These are phyloP conservation scores for Anastrepha obliqua DNA, from an alignment of 1,140 invertebrate genomes.

Conservation along the genomic window DNA sequence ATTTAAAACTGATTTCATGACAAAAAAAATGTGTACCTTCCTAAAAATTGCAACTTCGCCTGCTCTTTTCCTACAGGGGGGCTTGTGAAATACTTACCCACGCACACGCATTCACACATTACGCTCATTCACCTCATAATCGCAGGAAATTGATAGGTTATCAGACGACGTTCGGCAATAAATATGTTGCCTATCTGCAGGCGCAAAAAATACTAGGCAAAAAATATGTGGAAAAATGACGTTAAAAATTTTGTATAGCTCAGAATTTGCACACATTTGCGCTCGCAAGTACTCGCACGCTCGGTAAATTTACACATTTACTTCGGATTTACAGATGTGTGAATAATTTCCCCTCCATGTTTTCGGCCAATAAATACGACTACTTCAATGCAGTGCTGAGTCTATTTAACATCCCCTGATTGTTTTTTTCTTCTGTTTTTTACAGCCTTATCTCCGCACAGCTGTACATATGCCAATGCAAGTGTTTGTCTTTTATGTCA, in stretches of 20 bases:
- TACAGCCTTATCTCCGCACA: neutral
- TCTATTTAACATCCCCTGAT: neutral
- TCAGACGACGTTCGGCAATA: constrained; percentile 33
- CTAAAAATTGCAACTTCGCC: too few relatives aligned
- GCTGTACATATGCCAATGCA: neutral
- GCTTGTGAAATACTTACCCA: too few relatives aligned
- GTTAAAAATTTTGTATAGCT: neutral
- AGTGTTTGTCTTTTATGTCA: neutral
- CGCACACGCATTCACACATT: too few relatives aligned
- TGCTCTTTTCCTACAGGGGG: too few relatives aligned
- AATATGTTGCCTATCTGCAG: constrained; percentile 45
- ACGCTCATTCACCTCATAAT: neutral
- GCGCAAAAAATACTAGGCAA: neutral
- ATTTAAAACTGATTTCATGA: too few relatives aligned
- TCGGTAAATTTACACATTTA: neutral
- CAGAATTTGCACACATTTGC: too few relatives aligned
- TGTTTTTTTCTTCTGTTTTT: neutral
- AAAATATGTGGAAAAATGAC: neutral
- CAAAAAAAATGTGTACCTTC: too few relatives aligned
- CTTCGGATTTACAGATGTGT: neutral
- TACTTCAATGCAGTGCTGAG: neutral
- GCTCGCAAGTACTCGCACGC: neutral
- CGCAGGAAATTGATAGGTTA: constrained; percentile 36
- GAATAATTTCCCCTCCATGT: neutral
- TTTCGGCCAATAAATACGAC: neutral